Evolutionary conservation across 2,797 vertebrate genomes (phyloP), one percentile per base, ranked within the genome.

Genomic region (Myripristis jacobus): DNA sequence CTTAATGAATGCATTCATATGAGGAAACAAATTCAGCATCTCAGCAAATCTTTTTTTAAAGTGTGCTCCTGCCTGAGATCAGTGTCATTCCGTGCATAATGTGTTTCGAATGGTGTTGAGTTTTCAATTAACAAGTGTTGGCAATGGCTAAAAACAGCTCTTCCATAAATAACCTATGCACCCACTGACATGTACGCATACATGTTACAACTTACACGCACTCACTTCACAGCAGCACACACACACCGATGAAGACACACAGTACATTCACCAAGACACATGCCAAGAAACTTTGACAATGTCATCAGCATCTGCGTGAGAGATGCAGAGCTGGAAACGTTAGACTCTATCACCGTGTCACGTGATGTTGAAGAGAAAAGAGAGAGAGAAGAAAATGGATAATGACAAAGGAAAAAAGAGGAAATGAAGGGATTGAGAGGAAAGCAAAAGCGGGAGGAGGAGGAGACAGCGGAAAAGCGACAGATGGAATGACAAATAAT

Each of bases 81-180:
- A 10, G 36, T 12, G 36, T 38, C 36, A 38, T 38, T 12, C 36
- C 12, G 13, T 38, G 36, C 36, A 38, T 38, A 11, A 38, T 13
- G 36, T 38, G 36, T 38, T 38, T 38, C 11, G 12, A 43, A 48
- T 21, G 41, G 46, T 74, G 44, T 55, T 61, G 34, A 63, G 19
- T 48, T 65, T 54, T 19, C 43, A 46, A 46, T 46, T 3, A 53
- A 9, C 56, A 70, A 55, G 25, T 53, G 22, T 1, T 38, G 21
- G 48, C 29, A 5, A 19, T 41, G 50, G 15, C 44, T 38, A 12
- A 53, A 56, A 18, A 10, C 43, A n/a, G 43, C 43, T 46, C 43
- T 6, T 5, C 5, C 18, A 18, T 16, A 46, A 46, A 46, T 46
- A 46, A 46, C 55, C 18, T 25, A 15, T 25, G 31, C 31, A 36